Base-by-base conservation (phyloP, 2,113 vertebrate species). In the Phylloscopus trochilus region DNA sequence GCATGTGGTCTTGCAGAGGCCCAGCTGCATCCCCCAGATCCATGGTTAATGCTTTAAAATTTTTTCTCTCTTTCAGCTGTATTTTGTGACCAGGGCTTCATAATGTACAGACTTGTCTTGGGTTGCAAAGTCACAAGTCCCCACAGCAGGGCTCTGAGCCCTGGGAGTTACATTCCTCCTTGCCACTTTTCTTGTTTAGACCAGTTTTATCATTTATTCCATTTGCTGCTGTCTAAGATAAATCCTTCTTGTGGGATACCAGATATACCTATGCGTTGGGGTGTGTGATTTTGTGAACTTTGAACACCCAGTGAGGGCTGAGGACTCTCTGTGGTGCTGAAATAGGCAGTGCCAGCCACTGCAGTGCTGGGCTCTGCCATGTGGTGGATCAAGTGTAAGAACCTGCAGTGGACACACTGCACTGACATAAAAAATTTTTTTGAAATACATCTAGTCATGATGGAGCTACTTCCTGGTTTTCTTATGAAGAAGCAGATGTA, bases 121-220 rank as follows among this genome's bases (percentile, higher is more conserved):
- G 9, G 5, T 8, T 35, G 39, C 12, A 52, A 80, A 80, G 41
- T 21, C 30, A 16, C 4, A 5, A 26, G 11, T 47, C 10, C 4
- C 19, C 0, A 0, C 1, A 35, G 19, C 2, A 10, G 19, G n/a
- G 13, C 27, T 7, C 1, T 10, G 41, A 86, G 41, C 37, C 41
- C 14, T 52, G 44, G 11, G 7, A 77, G 7, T 12, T 22, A 10
- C 30, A 37, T n/a, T 18, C 3, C 19, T 62, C n/a, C 19, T 35
- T 58, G 6, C 1, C 46, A 27, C n/a, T 44, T 37, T 33, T 53
- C 52, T 64, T 56, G 12, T 52, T 77, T 47, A 46, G 35, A 22
- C 3, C 27, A 30, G 9, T 51, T 83, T 86, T 75, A 26, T 67
- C 33, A 53, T 47, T 58, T 15, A 62, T 41, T 74, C 33, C 10